A percentile compares a stretch with the other conserved stretches of the same genome.
Conservation (phyloP, 2,888 invertebrate genomes). For the Drosophila nr. medialis region DNA sequence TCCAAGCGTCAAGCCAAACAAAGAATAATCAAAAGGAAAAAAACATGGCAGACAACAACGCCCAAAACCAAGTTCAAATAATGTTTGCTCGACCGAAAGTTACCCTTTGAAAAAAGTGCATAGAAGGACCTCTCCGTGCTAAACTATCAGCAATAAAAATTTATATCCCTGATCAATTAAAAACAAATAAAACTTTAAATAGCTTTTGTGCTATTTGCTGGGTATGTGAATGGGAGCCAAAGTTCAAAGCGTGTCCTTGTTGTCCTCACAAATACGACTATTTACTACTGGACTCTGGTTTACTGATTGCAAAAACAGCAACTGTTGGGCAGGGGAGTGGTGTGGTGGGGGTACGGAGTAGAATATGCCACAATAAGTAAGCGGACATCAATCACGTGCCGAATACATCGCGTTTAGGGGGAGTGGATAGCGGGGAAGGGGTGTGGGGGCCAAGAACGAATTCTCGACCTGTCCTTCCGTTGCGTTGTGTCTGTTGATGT, state of each 20-base stretch:
- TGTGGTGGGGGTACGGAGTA: too few species aligned
- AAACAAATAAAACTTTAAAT: background rate
- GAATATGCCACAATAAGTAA: slow-evolving; percentile 49
- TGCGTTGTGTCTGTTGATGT: background rate
- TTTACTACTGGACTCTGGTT: slow-evolving; percentile 21
- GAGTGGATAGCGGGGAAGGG: background rate
- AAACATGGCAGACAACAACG: background rate
- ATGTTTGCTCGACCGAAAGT: background rate
- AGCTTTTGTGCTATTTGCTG: slow-evolving; percentile 12
- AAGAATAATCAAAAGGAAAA: slow-evolving; percentile 3
- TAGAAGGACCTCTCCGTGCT: background rate
- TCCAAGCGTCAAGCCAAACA: slow-evolving; percentile 34
- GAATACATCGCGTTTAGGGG: slow-evolving; percentile 24
- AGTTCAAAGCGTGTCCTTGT: slow-evolving; percentile 26
- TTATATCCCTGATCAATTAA: background rate
- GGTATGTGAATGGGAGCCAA: slow-evolving; percentile 20
- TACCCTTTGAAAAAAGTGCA: background rate
- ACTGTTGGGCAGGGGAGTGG: background rate
- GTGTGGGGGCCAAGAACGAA: background rate
- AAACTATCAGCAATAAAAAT: background rate
- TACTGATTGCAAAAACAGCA: slow-evolving; percentile 39
- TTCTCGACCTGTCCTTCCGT: slow-evolving; percentile 1
- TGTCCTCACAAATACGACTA: slow-evolving; percentile 26
- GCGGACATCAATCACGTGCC: slow-evolving; percentile 71
- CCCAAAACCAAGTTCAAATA: background rate